A percentile compares a stretch with the other conserved stretches of the same genome.
Conservation (phyloP, 1,140 invertebrate genomes). For the Drosophila parabipectinata region DNA sequence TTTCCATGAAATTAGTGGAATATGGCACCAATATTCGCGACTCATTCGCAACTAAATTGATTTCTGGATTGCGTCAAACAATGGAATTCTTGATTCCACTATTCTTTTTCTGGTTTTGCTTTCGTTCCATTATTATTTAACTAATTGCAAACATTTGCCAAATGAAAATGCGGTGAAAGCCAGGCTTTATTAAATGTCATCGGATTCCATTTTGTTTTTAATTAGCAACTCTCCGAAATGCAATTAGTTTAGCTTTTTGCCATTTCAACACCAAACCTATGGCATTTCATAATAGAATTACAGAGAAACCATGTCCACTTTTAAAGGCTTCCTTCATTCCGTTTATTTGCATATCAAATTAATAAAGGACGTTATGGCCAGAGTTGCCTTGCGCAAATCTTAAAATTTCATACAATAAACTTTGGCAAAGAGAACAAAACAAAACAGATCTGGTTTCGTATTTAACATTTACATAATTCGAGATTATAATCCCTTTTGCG, state of each 20-base stretch:
- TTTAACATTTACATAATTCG: slow-evolving; percentile 47
- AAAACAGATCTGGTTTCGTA: background rate
- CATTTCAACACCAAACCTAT: background rate
- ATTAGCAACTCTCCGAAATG: slow-evolving; percentile 12
- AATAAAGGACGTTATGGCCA: slow-evolving; percentile 23
- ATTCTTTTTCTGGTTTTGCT: background rate
- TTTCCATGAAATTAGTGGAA: slow-evolving; percentile 45
- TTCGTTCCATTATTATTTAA: slow-evolving; percentile 22
- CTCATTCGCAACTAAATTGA: slow-evolving; percentile 31
- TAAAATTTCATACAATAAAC: slow-evolving; percentile 24
- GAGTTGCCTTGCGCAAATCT: slow-evolving; percentile 10
- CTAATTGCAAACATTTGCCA: slow-evolving; percentile 38
- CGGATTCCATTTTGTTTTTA: slow-evolving; percentile 20
- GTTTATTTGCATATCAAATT: slow-evolving; percentile 40
- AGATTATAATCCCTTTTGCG: slow-evolving; percentile 11
- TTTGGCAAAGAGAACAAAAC: background rate
- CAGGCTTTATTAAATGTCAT: slow-evolving; percentile 11
- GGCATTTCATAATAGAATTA: slow-evolving; percentile 6
- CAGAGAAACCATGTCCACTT: background rate
- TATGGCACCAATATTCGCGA: slow-evolving; percentile 28
- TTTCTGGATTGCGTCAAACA: slow-evolving; percentile 17
- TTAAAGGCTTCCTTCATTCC: background rate
- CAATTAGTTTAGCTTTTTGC: slow-evolving; percentile 7
- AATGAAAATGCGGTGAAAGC: slow-evolving; percentile 34
- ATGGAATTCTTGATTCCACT: background rate